These are phyloP conservation scores for Thalassoma bifasciatum DNA, from an alignment of 2,113 vertebrate genomes.

Conservation along the genomic window DNA sequence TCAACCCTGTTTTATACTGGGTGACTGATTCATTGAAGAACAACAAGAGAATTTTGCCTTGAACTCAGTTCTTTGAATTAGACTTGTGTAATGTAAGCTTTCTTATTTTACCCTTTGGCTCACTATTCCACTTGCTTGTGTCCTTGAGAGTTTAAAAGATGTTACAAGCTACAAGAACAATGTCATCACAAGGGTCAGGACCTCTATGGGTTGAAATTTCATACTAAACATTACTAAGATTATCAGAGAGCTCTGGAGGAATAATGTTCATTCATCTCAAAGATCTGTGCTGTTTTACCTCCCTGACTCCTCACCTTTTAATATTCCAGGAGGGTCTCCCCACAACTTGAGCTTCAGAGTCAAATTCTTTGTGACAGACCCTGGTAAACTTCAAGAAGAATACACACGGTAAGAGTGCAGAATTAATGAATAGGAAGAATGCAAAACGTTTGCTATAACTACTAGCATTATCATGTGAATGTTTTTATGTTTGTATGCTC, in stretches of 20 bases:
- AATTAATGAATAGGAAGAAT: background rate
- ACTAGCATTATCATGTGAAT: background rate
- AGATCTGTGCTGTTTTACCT: background rate
- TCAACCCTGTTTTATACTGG: constrained; percentile 48
- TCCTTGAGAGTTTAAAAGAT: background rate
- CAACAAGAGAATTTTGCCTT: constrained; percentile 2
- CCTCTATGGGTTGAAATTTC: background rate
- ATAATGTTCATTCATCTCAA: background rate
- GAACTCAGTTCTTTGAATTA: background rate
- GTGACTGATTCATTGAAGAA: constrained; percentile 29
- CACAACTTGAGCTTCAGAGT: constrained; percentile 97
- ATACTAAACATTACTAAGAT: no score
- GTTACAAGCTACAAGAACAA: background rate
- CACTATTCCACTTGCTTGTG: background rate
- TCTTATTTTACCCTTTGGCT: constrained; percentile 18
- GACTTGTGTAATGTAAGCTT: background rate
- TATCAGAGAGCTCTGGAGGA: background rate
- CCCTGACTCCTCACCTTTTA: constrained; percentile 20
- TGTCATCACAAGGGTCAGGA: background rate
- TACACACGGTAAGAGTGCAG: constrained; percentile 90
- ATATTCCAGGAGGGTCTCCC: constrained; percentile 92
- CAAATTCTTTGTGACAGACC: constrained; percentile 98
- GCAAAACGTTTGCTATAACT: background rate
- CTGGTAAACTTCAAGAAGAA: constrained; percentile 97
- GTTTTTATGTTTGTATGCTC: background rate